phyloP scores from a whole-genome alignment of 2,797 vertebrate genomes.

The Oceanodroma leucorhoa region DNA sequence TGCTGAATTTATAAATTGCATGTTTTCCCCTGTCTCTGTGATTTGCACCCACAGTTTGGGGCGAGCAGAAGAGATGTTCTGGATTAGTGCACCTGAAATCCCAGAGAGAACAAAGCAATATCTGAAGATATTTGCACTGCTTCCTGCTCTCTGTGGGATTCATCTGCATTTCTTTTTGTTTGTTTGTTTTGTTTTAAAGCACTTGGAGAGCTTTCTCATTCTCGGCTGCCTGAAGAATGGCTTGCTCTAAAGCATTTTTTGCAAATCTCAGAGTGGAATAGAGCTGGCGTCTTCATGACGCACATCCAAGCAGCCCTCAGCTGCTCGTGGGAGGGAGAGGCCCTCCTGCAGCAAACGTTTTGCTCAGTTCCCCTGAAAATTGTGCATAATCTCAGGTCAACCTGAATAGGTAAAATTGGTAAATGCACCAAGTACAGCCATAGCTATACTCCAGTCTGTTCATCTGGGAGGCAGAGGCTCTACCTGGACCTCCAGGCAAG shows the following conservation, averaged over 20 bases:
- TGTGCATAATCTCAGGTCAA: neutral
- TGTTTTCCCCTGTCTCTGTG: neutral
- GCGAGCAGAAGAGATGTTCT: neutral
- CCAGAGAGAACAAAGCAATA: neutral
- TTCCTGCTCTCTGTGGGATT: conserved; percentile 43
- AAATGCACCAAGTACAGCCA: neutral
- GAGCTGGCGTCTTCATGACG: neutral
- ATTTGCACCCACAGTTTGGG: neutral
- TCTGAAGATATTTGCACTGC: neutral
- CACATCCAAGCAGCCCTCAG: neutral
- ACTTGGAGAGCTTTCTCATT: conserved; percentile 1
- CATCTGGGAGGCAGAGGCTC: neutral
- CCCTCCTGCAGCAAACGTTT: neutral
- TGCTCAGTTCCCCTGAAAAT: neutral
- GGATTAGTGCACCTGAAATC: neutral
- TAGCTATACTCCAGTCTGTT: neutral
- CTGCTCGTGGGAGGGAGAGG: neutral
- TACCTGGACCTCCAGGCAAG: neutral
- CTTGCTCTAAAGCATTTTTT: conserved; percentile 4
- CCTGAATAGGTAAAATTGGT: neutral
- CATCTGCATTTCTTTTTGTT: conserved; percentile 33
- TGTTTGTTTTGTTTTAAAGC: conserved; percentile 46
- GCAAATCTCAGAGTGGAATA: neutral
- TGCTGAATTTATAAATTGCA: neutral
- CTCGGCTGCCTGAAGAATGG: neutral